Evolutionary conservation across 2,113 vertebrate genomes (phyloP), one percentile per base, ranked within the genome.

Genomic region (Passer domesticus): DNA sequence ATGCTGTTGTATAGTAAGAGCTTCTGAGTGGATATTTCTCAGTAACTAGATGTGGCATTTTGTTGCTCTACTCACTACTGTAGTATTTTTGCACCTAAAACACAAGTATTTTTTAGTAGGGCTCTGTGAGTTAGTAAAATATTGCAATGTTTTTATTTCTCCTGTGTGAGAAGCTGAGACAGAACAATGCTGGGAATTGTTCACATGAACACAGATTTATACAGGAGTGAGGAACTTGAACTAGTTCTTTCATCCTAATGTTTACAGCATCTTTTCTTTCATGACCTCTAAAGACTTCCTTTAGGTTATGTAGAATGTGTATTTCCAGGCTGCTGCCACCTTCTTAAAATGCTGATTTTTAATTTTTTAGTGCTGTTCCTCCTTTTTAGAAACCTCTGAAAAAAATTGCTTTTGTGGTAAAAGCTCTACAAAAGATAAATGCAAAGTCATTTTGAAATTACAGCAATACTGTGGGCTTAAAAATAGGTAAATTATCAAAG

Each of bases 1-100:
- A 58, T 3, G 63, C 79, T 95, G n/a, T 96, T 96, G 44, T 95
- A 31, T 64, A 94, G 68, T 52, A 92, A 58, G 41, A 87, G 30
- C 49, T 81, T 47, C 68, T 28, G 83, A 87, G 88, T 89, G 52
- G 23, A 2, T 91, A 9, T 79, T 89, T 91, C 74, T 89, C 78
- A 31, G 6, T 62, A 46, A 37, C 25, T 52, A 35, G 33, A 50
- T 35, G 22, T 33, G 33, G 21, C 14, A 6, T 28, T 67, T 79
- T 64, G 33, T 69, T 87, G 19, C 31, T 84, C 12, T 87, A 18
- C 53, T 27, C 59, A 4, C 30, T 60, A 6, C 33, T 73, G 43
- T 60, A 56, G 49, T 43, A 31, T 62, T 82, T 92, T 68, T 80
- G 59, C 27, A 69, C 35, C 21, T 64, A 27, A 73, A 69, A 13